Base-by-base conservation (phyloP, 2,888 invertebrate species). In the Apodemia zela region DNA sequence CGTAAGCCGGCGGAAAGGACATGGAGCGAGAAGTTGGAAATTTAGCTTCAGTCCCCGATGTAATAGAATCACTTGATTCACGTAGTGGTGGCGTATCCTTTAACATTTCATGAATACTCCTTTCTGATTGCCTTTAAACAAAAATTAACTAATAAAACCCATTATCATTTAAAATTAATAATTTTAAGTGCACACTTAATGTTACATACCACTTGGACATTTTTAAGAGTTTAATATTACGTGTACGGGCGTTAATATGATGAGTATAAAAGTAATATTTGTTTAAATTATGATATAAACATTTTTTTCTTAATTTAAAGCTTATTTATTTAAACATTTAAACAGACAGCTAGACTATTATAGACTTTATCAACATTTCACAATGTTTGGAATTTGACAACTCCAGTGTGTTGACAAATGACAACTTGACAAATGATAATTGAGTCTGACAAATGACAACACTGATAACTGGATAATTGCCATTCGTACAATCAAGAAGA, bases 91-190 rank as follows among this genome's bases (percentile, higher is more conserved):
- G 95, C 58, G 96, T 95, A 76, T 97, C 96, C 82, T 96, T 96
- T 66, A 97, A 84, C 96, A 96, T 96, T 90, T 97, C 96, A 81
- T 97, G 96, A 79, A 97, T 96, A 81, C 95, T 95, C 71, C 95
- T 92, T 80, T 95, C 95, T 35, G 88, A 92, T 75, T 87, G 90
- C 92, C 90, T 92, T 78, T 47, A 59, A 63, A 64, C 33, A 60
- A 3, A 33, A 21, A 59, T n/a, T 2, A 15, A n/a, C 18, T 21
- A 13, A 10, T 15, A 54, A 15, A 61, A 25, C 18, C 25, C 4
- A 21, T 13, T 21, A 18, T 21, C n/a, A 38, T 13, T 11, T 8
- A 38, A n/a, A 35, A 54, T 15, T 21, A n/a, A n/a, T n/a, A 42
- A 18, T 21, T 17, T 10, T 54, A 13, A 42, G 47, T 47, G 29